These are phyloP conservation scores for Hycleus phaleratus DNA, from an alignment of 1,140 invertebrate species.

Conservation along the genomic window DNA sequence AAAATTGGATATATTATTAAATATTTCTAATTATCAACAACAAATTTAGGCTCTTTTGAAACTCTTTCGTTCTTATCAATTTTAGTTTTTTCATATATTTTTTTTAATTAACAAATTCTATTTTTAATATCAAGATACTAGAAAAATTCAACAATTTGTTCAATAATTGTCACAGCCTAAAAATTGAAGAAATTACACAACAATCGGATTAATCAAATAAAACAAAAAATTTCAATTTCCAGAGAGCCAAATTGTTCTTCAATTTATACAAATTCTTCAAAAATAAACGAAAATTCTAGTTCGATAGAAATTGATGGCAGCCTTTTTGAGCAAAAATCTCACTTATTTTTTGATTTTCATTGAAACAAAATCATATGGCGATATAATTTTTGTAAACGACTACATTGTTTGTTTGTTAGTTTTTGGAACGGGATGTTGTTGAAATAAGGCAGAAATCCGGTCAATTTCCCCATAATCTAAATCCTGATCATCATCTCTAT, in stretches of 20 bases:
- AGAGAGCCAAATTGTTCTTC: not conserved
- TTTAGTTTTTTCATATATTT: constrained; percentile 2
- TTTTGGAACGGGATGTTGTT: not conserved
- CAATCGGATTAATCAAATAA: not conserved
- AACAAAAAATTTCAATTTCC: constrained; percentile 2
- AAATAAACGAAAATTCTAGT: too few relatives aligned
- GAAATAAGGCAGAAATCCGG: constrained; percentile 14
- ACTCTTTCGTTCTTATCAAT: constrained; percentile 3
- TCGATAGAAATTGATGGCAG: constrained; percentile 21
- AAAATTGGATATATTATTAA: not conserved
- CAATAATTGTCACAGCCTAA: constrained; percentile 34
- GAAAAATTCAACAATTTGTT: constrained; percentile 28
- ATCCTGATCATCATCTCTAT: not conserved
- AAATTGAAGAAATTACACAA: constrained; percentile 22
- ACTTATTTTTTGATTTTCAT: constrained; percentile 21
- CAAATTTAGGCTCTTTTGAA: constrained; percentile 18
- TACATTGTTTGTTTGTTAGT: not conserved
- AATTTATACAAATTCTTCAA: too few relatives aligned
- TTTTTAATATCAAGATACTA: constrained; percentile 18
- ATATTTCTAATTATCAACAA: not conserved
- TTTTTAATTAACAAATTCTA: constrained; percentile 6
- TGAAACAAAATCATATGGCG: not conserved
- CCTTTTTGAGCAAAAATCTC: constrained; percentile 31
- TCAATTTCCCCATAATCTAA: not conserved
- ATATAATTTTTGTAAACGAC: not conserved